Evolutionary conservation across 1,140 invertebrate species (phyloP).

Genomic region (Andrena cerasifolii): DNA sequence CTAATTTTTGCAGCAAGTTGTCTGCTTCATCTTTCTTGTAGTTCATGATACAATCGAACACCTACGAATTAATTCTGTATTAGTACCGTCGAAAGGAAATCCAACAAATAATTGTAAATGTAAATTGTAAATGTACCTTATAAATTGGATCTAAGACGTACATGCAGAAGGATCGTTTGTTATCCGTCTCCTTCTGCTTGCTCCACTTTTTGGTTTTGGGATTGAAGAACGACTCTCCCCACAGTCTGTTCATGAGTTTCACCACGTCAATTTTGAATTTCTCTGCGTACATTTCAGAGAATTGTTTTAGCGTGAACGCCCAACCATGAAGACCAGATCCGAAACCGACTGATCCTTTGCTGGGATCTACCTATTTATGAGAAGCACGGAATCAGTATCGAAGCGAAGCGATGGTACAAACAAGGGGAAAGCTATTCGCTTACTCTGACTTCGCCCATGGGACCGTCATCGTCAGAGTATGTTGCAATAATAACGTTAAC

Average conservation of each 20-base stretch:
- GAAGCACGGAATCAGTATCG: constrained; percentile 13
- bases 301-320: constrained; percentile 99
- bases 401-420: neutral
- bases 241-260: constrained; percentile 98
- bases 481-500: constrained; percentile 99
- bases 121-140: constrained; percentile 85
- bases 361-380: constrained; percentile 90
- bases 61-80: constrained; percentile 77
- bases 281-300: constrained; percentile 99
- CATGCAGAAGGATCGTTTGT: constrained; percentile 99
- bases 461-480: constrained; percentile 98
- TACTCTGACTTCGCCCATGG: constrained; percentile 99
- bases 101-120: constrained; percentile 2
- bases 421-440: constrained; percentile 67
- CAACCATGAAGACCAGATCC: constrained; percentile 99
- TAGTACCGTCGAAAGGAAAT: neutral
- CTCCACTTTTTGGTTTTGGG: constrained; percentile 98
- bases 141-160: constrained; percentile 99
- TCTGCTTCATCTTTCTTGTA: constrained; percentile 98
- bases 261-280: constrained; percentile 99
- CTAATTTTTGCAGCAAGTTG: constrained; percentile 93
- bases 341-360: constrained; percentile 99
- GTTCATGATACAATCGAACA: constrained; percentile 99
- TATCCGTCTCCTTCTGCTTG: constrained; percentile 93
- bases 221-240: constrained; percentile 99